Base-by-base conservation (phyloP, 2,888 invertebrate genomes). In the Gisinianus flammeolus region DNA sequence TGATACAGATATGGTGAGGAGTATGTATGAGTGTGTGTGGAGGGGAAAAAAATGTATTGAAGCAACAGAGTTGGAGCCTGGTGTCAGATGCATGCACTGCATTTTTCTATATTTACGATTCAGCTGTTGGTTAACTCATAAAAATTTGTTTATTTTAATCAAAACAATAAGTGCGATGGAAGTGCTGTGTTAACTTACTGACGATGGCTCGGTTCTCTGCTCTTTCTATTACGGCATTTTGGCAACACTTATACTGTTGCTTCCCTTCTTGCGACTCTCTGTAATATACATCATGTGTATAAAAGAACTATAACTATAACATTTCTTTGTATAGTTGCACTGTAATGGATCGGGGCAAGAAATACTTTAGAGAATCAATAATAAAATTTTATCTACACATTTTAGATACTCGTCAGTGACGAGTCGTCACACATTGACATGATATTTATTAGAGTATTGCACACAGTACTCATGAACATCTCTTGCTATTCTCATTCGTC, bases 141-240 rank as follows among this genome's bases (percentile, higher is more conserved):
- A 68, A 68, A 68, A 68, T 68, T 68, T 68, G 68, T 68, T 68
- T 68, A 68, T 35, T 68, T 68, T 68, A 68, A 68, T 68, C 68
- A 68, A 68, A 68, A 68, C 68, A 68, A 68, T 68, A 68, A 62
- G 62, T 62, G 26, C 26, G 44, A 44, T 44, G 44, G 44, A 44
- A 44, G 44, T 44, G 44, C 44, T 44, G 44, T 44, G 44, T 44
- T 44, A 44, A 44, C 16, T 44, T 44, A 16, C 44, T 44, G 44
- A 44, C 44, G 44, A 62, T 22, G 62, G 22, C 26, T 62, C 62
- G 22, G 4, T 62, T 62, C 26, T 62, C 3, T 62, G 26, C 62
- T 26, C 26, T 62, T 62, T 10, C 26, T 62, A n/a, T 62, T 62
- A 62, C 22, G 12, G 22, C 62, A 62, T 44, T 44, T 44, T 62